Evolutionary conservation across 1,140 invertebrate species (phyloP).

Genomic region (Octopus sinensis): DNA sequence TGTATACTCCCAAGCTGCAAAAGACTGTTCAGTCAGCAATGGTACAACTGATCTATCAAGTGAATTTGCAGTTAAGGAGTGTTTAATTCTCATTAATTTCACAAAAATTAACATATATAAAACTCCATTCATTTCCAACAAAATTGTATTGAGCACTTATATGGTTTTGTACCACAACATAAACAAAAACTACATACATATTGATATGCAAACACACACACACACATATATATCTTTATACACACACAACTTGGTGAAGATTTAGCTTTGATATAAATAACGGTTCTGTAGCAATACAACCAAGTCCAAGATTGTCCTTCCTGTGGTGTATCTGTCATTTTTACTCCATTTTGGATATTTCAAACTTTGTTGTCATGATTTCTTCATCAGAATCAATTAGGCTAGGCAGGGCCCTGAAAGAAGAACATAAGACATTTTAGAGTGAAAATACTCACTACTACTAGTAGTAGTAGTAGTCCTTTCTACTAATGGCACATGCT

Average conservation of each 20-base stretch:
- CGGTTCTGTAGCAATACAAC: background rate
- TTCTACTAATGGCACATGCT: too few relatives aligned
- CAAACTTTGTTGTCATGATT: constrained; percentile 82
- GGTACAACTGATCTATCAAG: too few relatives aligned
- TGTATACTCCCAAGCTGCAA: too few relatives aligned
- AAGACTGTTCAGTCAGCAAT: too few relatives aligned
- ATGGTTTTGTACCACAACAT: too few relatives aligned
- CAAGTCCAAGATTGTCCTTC: background rate
- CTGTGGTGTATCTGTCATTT: background rate
- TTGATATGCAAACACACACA: background rate
- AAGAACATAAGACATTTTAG: background rate
- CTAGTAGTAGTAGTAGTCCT: too few relatives aligned
- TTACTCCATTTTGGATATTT: constrained; percentile 87
- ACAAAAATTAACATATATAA: too few relatives aligned
- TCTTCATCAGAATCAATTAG: constrained; percentile 86
- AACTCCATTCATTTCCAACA: too few relatives aligned
- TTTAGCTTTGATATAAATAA: background rate
- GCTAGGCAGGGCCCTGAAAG: constrained; percentile 66
- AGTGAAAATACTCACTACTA: too few relatives aligned
- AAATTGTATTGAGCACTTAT: too few relatives aligned
- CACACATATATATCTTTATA: background rate
- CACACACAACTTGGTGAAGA: background rate
- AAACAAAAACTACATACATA: background rate
- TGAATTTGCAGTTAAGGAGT: too few relatives aligned
- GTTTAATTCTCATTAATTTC: too few relatives aligned